A percentile compares a stretch with the other conserved stretches of the same genome.
These are phyloP conservation scores for Lysiphlebus fabarum DNA, from an alignment of 1,140 invertebrate genomes.

Conservation along the genomic window DNA sequence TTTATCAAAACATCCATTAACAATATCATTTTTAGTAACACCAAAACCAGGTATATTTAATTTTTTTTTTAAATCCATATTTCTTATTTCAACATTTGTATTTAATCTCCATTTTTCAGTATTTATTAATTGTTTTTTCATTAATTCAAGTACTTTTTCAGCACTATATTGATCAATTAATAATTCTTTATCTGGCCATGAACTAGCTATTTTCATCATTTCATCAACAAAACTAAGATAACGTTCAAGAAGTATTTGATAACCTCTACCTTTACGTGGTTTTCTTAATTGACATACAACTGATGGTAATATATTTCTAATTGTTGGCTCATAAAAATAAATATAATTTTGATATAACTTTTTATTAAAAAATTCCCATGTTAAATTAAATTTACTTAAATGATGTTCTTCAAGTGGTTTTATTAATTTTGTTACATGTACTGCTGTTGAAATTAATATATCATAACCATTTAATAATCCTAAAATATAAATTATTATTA, in stretches of 20 bases:
- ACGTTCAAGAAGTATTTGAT: constrained; percentile 56
- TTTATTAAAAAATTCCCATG: constrained; percentile 65
- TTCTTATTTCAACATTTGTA: constrained; percentile 5
- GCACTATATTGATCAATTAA: constrained; percentile 57
- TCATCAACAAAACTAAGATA: constrained; percentile 65
- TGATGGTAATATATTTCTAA: constrained; percentile 60
- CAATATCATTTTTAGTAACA: background rate
- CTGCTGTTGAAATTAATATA: constrained; percentile 59
- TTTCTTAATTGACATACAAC: constrained; percentile 31
- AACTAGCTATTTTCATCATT: constrained; percentile 60
- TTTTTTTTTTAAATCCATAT: constrained; percentile 2
- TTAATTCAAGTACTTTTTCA: constrained; percentile 28
- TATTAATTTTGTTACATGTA: constrained; percentile 58
- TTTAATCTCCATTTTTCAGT: constrained; percentile 6
- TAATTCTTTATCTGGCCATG: constrained; percentile 62
- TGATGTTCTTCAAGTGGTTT: constrained; percentile 59
- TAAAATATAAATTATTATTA: constrained; percentile 28
- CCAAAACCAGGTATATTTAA: constrained; percentile 15
- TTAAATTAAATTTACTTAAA: constrained; percentile 60
- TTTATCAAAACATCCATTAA: constrained; percentile 7
- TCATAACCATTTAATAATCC: constrained; percentile 63
- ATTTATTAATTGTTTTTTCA: constrained; percentile 19
- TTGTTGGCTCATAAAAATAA: constrained; percentile 59
- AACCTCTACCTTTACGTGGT: constrained; percentile 53
- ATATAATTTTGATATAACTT: constrained; percentile 64